These are phyloP conservation scores for Athalia circularis DNA, from an alignment of 2,888 invertebrate species.

Conservation along the genomic window DNA sequence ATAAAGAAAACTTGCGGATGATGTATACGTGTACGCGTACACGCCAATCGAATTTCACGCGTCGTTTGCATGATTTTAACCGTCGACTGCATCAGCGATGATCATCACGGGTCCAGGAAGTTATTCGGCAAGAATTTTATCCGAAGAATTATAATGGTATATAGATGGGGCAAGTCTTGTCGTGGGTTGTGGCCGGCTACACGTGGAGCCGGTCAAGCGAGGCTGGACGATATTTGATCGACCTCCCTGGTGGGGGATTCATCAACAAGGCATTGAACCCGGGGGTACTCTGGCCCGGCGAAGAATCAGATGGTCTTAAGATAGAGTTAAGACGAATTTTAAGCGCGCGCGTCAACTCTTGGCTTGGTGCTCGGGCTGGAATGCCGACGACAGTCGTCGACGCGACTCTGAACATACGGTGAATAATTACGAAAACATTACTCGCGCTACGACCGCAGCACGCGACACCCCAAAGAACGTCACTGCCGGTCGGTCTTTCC, in stretches of 20 bases:
- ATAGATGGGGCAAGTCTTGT: slow-evolving; percentile 15
- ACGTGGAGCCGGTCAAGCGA: slow-evolving; percentile 36
- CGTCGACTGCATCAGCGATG: slow-evolving; percentile 50
- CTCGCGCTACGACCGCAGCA: not conserved
- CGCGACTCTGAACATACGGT: slow-evolving; percentile 34
- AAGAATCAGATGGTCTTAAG: slow-evolving; percentile 57
- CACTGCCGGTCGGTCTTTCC: not conserved
- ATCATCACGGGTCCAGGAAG: slow-evolving; percentile 57
- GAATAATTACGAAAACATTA: slow-evolving; percentile 42
- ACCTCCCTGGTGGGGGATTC: slow-evolving; percentile 46
- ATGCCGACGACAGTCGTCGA: slow-evolving; percentile 38
- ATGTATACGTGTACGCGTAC: too few species aligned
- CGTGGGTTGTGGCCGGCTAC: slow-evolving; percentile 12
- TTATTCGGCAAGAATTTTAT: slow-evolving; percentile 53
- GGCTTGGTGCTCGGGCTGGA: slow-evolving; percentile 35
- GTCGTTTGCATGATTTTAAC: slow-evolving; percentile 49
- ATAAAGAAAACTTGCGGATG: too few species aligned
- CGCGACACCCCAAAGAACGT: not conserved
- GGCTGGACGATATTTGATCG: slow-evolving; percentile 45
- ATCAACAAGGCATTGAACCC: slow-evolving; percentile 67
- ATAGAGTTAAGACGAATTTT: slow-evolving; percentile 45
- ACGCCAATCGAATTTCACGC: slow-evolving; percentile 5
- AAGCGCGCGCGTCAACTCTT: slow-evolving; percentile 41
- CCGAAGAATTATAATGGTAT: slow-evolving; percentile 9
- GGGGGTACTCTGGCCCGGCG: slow-evolving; percentile 60